phyloP scores from a whole-genome alignment of 2,888 invertebrate species.

The Syritta pipiens region DNA sequence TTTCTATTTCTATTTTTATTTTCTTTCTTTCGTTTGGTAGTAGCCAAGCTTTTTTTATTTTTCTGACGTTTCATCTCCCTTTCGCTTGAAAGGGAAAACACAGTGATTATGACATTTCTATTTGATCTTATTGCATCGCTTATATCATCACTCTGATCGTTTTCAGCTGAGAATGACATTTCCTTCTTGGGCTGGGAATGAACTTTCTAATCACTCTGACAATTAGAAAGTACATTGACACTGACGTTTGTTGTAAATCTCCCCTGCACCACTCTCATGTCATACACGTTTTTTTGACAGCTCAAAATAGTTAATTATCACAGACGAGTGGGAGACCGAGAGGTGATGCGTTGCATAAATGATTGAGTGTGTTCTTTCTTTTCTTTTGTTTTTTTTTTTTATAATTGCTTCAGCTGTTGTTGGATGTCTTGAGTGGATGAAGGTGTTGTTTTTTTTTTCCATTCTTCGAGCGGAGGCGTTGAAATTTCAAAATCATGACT shows the following conservation, averaged over 20 bases:
- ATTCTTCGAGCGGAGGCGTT: slow-evolving; percentile 38
- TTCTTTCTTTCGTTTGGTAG: slow-evolving; percentile 38
- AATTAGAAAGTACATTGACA: neutral
- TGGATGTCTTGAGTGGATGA: neutral
- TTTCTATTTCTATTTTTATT: neutral
- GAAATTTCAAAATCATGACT: slow-evolving; percentile 44
- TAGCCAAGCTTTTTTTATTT: slow-evolving; percentile 34
- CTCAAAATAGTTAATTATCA: slow-evolving; percentile 40
- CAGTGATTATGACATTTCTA: slow-evolving; percentile 17
- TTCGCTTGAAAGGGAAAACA: slow-evolving; percentile 46
- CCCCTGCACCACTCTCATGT: neutral
- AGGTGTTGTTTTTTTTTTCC: slow-evolving; percentile 11
- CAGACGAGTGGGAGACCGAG: neutral
- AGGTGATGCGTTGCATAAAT: slow-evolving; percentile 34
- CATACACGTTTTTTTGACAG: slow-evolving; percentile 39
- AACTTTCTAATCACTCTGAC: neutral
- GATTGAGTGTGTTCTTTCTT: slow-evolving; percentile 36
- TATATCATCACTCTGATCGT: too few relatives aligned
- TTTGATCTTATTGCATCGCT: slow-evolving; percentile 35
- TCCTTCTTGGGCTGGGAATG: neutral
- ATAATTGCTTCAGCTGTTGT: slow-evolving; percentile 34
- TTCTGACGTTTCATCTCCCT: too few relatives aligned
- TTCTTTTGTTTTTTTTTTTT: slow-evolving; percentile 7
- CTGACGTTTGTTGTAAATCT: neutral
- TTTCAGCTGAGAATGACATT: too few relatives aligned